Base-by-base conservation (phyloP, 2,888 invertebrate genomes). In the Hololepta plana region DNA sequence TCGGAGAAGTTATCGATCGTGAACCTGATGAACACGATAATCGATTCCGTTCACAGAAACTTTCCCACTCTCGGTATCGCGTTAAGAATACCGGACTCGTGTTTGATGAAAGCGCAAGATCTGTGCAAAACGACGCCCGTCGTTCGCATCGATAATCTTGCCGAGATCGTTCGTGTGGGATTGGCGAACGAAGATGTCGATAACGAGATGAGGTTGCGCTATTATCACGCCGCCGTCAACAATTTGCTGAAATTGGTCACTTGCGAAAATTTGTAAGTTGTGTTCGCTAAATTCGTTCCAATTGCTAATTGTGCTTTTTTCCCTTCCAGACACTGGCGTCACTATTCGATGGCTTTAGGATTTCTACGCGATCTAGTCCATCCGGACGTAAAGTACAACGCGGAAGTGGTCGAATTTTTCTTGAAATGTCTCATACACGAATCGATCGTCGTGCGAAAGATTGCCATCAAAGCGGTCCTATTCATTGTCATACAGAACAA, bases 1-100 rank as follows among this genome's bases (percentile, higher is more conserved):
- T 84, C 84, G 3, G 90, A 91, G 45, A 88, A 90, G 46, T 73
- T 74, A 1, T 79, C 76, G 20, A 74, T 87, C 26, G 68, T 80
- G 41, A 66, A 64, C 41, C 41, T 71, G 32, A 66, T 72, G 34
- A 65, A 67, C 35, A 52, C 49, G 1, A 51, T 72, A 27, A 50
- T 58, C 20, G 66, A 67, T 3, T 17, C 55, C 0, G 53, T 74
- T 1, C 62, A 63, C 29, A 64, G 67, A 14, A 57, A 60, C 35
- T 72, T 73, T 43, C 67, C 67, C 1, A 67, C 72, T 0, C 62
- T 69, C 9, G 63, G 68, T 28, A 70, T 75, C 2, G 57, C 60
- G 3, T 46, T 67, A 1, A 51, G 59, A 10, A 55, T 75, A 32
- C 58, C 69, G 0, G 57, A 64, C 2, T 40, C 42, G 0, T 62